phyloP scores from a whole-genome alignment of 2,888 invertebrate genomes.

The Trichopoda pennipes region DNA sequence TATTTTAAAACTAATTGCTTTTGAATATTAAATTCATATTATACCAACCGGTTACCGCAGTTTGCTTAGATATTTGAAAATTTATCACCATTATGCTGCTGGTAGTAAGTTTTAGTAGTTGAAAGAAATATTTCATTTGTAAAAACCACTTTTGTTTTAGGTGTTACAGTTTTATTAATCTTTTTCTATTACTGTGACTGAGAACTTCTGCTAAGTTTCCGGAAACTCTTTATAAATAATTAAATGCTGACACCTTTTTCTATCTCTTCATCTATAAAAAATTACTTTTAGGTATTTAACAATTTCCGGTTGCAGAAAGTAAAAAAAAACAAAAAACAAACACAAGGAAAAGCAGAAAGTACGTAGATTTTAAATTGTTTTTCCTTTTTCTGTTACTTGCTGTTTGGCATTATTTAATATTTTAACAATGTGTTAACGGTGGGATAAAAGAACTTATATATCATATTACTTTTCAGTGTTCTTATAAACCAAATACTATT shows the following conservation, averaged over 20 bases:
- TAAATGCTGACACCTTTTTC: constrained; percentile 62
- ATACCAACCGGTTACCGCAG: background rate
- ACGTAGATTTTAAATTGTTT: constrained; percentile 32
- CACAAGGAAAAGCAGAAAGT: constrained; percentile 16
- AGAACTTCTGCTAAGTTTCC: constrained; percentile 32
- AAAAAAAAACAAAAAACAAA: background rate
- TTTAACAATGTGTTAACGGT: constrained; percentile 54
- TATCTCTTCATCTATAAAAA: constrained; percentile 55
- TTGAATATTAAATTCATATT: background rate
- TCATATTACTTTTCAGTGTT: no score
- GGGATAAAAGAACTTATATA: background rate
- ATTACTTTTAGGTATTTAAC: constrained; percentile 67
- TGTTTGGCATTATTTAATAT: constrained; percentile 56
- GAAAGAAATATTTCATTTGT: constrained; percentile 21
- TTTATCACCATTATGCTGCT: background rate
- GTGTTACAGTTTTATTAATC: background rate
- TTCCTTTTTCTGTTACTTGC: constrained; percentile 15
- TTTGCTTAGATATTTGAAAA: background rate
- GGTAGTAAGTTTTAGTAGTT: constrained; percentile 4
- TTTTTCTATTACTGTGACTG: background rate
- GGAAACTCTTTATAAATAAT: constrained; percentile 59
- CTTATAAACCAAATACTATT: no score
- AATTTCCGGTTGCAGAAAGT: constrained; percentile 43
- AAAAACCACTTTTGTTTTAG: constrained; percentile 16
- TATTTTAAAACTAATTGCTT: background rate